A percentile compares a stretch with the other conserved stretches of the same genome.
Conservation (phyloP, 2,888 invertebrate species). For the Argyresthia albistria region DNA sequence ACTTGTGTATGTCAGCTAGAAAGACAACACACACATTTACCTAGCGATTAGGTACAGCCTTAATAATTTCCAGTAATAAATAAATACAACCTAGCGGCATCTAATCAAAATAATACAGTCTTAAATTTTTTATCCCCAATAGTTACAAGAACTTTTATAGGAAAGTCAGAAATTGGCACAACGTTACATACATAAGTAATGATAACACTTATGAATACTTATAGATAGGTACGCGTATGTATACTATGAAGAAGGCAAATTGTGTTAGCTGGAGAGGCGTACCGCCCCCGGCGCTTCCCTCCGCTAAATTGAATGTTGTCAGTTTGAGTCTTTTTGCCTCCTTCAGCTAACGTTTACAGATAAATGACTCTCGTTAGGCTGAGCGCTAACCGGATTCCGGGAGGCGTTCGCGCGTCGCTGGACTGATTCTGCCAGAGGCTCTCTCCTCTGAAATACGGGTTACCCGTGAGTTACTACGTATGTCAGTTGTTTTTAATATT, state of each 20-base stretch:
- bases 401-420: conserved; percentile 19
- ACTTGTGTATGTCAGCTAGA: too few species aligned
- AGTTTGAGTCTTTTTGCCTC: conserved; percentile 26
- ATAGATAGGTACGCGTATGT: neutral
- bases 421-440: conserved; percentile 23
- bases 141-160: conserved; percentile 10
- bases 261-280: conserved; percentile 19
- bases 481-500: neutral
- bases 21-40: too few species aligned
- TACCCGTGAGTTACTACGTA: neutral
- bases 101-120: conserved; percentile 37
- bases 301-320: conserved; percentile 29
- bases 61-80: too few species aligned
- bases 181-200: conserved; percentile 6
- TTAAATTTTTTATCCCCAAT: conserved; percentile 14
- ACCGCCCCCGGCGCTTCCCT: conserved; percentile 16
- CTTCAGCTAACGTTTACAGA: conserved; percentile 23
- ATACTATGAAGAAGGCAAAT: conserved; percentile 31
- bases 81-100: conserved; percentile 14
- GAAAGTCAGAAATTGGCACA: conserved; percentile 14
- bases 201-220: neutral
- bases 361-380: conserved; percentile 27
- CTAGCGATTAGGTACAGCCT: too few species aligned
- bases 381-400: conserved; percentile 24
- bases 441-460: conserved; percentile 5